A percentile compares a stretch with the other conserved stretches of the same genome.
phyloP scores from a whole-genome alignment of 1,140 invertebrate species.

The Papilio xuthus region DNA sequence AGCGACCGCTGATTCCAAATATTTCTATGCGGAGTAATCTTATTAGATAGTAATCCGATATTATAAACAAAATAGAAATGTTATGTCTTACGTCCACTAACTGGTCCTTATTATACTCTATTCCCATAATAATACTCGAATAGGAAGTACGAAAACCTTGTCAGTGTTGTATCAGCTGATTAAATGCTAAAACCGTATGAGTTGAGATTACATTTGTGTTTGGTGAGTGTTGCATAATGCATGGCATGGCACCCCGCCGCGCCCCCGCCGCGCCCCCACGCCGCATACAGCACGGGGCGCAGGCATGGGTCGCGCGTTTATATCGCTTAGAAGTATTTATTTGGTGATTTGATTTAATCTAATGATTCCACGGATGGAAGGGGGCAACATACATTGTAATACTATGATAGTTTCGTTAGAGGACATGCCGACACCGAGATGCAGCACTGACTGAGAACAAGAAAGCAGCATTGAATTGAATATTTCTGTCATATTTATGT shows the following conservation, averaged over 20 bases:
- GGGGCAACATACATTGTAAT: not conserved
- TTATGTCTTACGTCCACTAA: too few species aligned
- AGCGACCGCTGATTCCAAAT: too few species aligned
- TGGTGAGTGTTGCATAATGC: conserved; percentile 53
- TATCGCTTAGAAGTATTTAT: not conserved
- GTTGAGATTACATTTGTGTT: not conserved
- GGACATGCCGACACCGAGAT: not conserved
- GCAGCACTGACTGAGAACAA: too few species aligned
- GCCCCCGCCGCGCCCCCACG: conserved; percentile 9
- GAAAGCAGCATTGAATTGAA: too few species aligned
- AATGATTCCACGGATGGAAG: not conserved
- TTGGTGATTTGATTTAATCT: not conserved
- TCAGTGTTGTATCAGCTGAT: not conserved
- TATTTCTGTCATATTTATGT: too few species aligned
- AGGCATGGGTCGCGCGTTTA: not conserved
- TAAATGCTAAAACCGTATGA: not conserved
- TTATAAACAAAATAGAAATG: too few species aligned
- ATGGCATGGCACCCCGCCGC: conserved; percentile 48
- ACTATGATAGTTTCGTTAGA: not conserved
- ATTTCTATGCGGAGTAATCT: too few species aligned
- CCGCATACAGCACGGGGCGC: not conserved
- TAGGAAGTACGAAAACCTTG: not conserved
- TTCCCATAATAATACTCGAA: not conserved
- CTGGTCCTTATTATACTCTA: not conserved
- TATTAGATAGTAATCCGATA: too few species aligned